Base-by-base conservation (phyloP, 2,888 invertebrate species). In the Aelia acuminata region DNA sequence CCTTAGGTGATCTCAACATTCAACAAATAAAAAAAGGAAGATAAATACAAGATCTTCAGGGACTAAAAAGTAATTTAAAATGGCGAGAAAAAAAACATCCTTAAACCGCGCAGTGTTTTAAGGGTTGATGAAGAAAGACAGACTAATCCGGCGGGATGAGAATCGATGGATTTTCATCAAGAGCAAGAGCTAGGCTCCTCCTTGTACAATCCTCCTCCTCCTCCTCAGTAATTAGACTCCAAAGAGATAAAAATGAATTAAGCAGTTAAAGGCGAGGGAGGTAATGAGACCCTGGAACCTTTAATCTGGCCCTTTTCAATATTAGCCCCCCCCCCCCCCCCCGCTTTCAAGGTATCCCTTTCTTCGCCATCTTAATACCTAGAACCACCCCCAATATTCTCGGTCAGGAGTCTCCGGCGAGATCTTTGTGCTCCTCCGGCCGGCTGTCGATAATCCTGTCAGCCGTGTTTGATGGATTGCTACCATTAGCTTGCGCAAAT, bases 171-270 rank as follows among this genome's bases (percentile, higher is more conserved):
- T 80, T 80, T 80, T 80, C 80, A 80, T 80, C 43, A 80, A n/a
- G 39, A n/a, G 20, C 11, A 11, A 8, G 53, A 10, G 39, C 5
- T 8, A 80, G 80, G 80, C n/a, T 11, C 43, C n/a, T n/a, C 20
- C 20, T 43, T 2, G 80, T 15, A 70, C 31, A 31, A 70, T 70
- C 35, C 31, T 35, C 31, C 13, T 35, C 31, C n/a, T n/a, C n/a
- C n/a, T 35, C 22, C n/a, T 80, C 10, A n/a, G 80, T 80, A 80
- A 80, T 80, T 80, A 80, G 80, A 43, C 43, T n/a, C 80, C 43
- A n/a, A 80, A 80, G 80, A 47, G 80, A 80, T 80, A 80, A 80
- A 80, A 80, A 80, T 80, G 80, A 80, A 80, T 80, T 80, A 80
- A 47, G 4, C 63, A 80, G 43, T 47, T 47, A 47, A 80, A 80